Base-by-base conservation (phyloP, 1,140 invertebrate species). In the Drosophila sechellia region DNA sequence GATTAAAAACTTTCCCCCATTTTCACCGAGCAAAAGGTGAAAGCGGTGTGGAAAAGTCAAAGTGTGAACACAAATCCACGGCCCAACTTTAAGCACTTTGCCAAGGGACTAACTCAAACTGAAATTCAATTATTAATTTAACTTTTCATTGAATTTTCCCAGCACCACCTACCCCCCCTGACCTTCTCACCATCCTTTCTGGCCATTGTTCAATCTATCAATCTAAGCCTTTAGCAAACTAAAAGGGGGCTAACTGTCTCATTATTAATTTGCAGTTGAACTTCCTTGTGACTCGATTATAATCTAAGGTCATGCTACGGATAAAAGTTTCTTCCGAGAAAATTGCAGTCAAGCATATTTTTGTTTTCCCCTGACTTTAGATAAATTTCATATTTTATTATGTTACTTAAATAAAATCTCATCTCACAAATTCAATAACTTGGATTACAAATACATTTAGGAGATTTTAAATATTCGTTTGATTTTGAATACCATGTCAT, bases 1-100 rank as follows among this genome's bases (percentile, higher is more conserved):
- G 84, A 87, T 87, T 87, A 87, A 87, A 84, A 87, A 87, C 79
- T 89, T 89, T 80, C 65, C 58, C 57, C 39, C 64, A 27, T 27
- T 48, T 46, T 58, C 46, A 34, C 52, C 81, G 65, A 76, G 63
- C n/a, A 27, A 56, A 52, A 42, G 50, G 40, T 8, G 37, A 52
- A 58, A 6, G 48, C 37, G 42, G 55, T 43, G 56, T 8, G 65
- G 61, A 25, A 52, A 56, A 69, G 60, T 53, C 48, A 83, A 83
- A 72, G 81, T 72, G 80, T 75, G 58, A 79, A 52, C 45, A 68
- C 35, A 80, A 43, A 81, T 79, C 64, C 45, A 49, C 56, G 52
- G 27, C 20, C 43, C 58, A 65, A 70, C 55, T 74, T 74, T 27
- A 72, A 54, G 57, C 70, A 59, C 49, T 46, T 46, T 17, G 37